Conservation (phyloP, 2,797 vertebrate genomes). For the Clarias pachynema region DNA sequence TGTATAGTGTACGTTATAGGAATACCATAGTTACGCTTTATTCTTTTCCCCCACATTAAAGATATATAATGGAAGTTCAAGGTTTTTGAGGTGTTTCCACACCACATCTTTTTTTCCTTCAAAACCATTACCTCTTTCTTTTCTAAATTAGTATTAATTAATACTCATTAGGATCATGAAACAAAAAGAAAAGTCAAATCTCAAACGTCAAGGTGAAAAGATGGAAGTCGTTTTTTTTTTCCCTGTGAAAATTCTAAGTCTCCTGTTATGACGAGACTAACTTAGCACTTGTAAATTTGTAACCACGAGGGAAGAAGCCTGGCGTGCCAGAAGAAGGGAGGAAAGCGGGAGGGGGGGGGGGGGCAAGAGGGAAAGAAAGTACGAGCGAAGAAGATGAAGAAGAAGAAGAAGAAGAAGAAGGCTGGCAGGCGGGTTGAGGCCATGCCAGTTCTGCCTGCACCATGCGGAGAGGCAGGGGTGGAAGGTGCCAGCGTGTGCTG, state of each 20-base stretch:
- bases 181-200: slow-evolving; percentile 11
- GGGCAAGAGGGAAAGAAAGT: slow-evolving; percentile 70
- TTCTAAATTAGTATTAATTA: not conserved
- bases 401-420: slow-evolving; percentile 68
- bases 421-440: slow-evolving; percentile 82
- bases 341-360: slow-evolving; percentile 10
- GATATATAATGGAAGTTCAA: not conserved
- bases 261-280: slow-evolving; percentile 72
- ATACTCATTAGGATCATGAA: not conserved
- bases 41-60: not conserved
- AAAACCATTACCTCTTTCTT: too few species aligned
- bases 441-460: slow-evolving; percentile 81
- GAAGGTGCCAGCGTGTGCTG: slow-evolving; percentile 81
- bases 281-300: slow-evolving; percentile 77
- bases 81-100: not conserved
- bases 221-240: slow-evolving; percentile 17
- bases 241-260: slow-evolving; percentile 66
- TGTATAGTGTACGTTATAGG: not conserved
- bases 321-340: slow-evolving; percentile 65
- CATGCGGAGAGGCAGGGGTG: slow-evolving; percentile 79
- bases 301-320: slow-evolving; percentile 77
- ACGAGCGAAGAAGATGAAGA: slow-evolving; percentile 34
- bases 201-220: slow-evolving; percentile 42
- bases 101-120: not conserved
- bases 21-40: not conserved